phyloP scores from a whole-genome alignment of 2,888 invertebrate species.

The Lydus trimaculatus region DNA sequence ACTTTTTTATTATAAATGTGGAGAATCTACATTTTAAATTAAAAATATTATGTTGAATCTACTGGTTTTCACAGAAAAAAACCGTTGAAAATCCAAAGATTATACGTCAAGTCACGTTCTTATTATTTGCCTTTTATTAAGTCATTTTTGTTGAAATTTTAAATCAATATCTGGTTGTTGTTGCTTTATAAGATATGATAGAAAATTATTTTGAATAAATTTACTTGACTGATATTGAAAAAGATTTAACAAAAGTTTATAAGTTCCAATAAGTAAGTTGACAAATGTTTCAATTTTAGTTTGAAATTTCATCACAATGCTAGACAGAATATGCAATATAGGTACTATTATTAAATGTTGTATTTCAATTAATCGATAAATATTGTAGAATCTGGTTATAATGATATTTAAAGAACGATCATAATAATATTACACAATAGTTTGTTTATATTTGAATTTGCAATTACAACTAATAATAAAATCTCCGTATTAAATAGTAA shows the following conservation, averaged over 20 bases:
- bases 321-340: neutral
- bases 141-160: conserved; percentile 6
- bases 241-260: neutral
- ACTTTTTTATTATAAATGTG: too few relatives aligned
- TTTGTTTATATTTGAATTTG: neutral
- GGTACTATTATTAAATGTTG: neutral
- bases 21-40: too few relatives aligned
- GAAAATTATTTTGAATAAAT: conserved; percentile 2
- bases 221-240: neutral
- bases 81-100: conserved; percentile 1
- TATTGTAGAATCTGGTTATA: neutral
- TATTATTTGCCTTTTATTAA: conserved; percentile 15
- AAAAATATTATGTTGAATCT: neutral
- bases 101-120: conserved; percentile 12
- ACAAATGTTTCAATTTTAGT: neutral
- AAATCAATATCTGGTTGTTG: neutral
- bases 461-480: neutral
- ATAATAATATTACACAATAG: neutral
- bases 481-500: neutral
- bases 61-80: neutral
- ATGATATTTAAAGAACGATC: neutral
- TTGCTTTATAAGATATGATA: neutral
- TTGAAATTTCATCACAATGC: neutral
- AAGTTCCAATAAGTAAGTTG: neutral
- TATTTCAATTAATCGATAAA: neutral